Evolutionary conservation across 1,140 invertebrate species (phyloP), one percentile per base, ranked within the genome.

Genomic region (Pinna nobilis): DNA sequence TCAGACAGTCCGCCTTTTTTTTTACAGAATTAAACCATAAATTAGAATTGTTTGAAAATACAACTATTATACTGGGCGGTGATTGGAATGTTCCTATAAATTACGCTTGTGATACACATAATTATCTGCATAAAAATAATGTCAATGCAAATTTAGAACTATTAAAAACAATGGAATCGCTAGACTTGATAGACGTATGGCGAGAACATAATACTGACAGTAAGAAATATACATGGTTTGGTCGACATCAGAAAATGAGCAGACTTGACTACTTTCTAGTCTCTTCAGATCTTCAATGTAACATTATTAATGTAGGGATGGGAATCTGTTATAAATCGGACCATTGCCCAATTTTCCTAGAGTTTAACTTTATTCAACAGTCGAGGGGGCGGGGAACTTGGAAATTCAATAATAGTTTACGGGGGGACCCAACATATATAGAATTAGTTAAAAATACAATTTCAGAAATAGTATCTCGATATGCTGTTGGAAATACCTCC

Each of bases 351-450:
- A n/a, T 44, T 11, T 44, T n/a, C 9, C n/a, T 44, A 44, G 39
- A 44, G n/a, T 11, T 44, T 44, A 44, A 9, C 9, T 44, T 44
- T 44, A 44, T 44, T 44, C 9, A 44, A n/a, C 39, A 44, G n/a
- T 11, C 9, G n/a, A 44, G 39, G 39, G 39, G 39, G 9, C 9
- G 39, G 39, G 39, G 39, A 44, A 44, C 39, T 11, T 44, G 39
- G 39, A 44, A 44, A n/a, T 44, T 44, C 39, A 44, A 44, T 44
- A 44, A 44, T 44, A 44, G 39, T 44, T 44, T 44, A 44, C n/a
- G 9, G n/a, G 39, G 39, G 39, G 39, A 44, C 39, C 9, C n/a
- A 44, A 44, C 9, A 11, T 44, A 44, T 44, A n/a, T 44, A 11
- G n/a, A 44, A 44, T 11, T 44, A n/a, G n/a, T 44, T 11, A 44